Evolutionary conservation across 2,888 invertebrate species (phyloP), one percentile per base, ranked within the genome.

Genomic region (Ichneumoninae sp.): DNA sequence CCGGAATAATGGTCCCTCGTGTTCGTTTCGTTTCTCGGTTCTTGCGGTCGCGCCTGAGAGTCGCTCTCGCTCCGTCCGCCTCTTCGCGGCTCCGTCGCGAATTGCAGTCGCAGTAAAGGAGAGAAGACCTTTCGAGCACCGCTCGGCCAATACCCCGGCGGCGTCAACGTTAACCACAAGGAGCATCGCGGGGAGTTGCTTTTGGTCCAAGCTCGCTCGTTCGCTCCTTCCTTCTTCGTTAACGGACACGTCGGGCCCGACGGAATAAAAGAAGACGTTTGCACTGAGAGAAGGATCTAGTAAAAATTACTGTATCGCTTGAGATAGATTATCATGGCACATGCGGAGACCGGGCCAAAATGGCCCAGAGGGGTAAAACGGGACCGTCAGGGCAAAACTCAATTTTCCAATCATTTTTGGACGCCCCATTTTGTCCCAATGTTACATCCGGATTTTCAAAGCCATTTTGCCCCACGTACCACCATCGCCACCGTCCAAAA

Each of bases 111-210:
- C 47, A 7, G n/a, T 30, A 76, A 65, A 22, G 60, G 62, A 52
- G 47, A 62, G 54, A 79, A 75, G 72, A 69, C 70, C 75, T 80
- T 85, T 87, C 82, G 87, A 90, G 86, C 83, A 86, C 85, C 66
- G 72, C 80, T 86, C 88, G 90, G 90, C 91, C 90, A 90, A 90
- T 90, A 88, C 87, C 47, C 70, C 70, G 76, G 66, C 83, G 86
- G 84, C 86, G 86, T 87, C 84, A 80, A 82, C 81, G 87, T 74
- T 90, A 90, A 91, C 91, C 91, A 89, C 91, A 91, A 91, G 87
- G 75, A 86, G 85, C 66, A 79, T 68, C 79, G 77, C 54, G 54
- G n/a, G 10, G 74, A 60, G 44, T 77, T 71, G 65, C 44, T 57
- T 50, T 69, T 78, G 74, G 69, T 72, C 74, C 72, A 66, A 66